A percentile compares a stretch with the other conserved stretches of the same genome.
Conservation (phyloP, 30 jellyfish, hydroid and myxozoan species). For the Haliclystus octoradiatus region DNA sequence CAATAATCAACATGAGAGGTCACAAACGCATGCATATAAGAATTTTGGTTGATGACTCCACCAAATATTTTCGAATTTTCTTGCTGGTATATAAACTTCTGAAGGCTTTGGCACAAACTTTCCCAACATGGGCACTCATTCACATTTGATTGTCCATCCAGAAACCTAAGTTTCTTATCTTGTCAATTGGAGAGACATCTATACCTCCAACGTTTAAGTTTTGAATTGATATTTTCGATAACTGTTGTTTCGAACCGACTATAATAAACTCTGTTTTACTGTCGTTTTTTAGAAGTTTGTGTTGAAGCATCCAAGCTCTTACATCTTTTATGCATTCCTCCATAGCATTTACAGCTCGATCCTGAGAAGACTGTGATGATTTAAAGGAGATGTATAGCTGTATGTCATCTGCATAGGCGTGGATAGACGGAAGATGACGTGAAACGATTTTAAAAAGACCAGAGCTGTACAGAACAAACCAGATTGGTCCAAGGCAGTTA, state of each 20-base stretch:
- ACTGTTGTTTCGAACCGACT: constrained; percentile 43
- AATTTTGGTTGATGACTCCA: constrained; percentile 5
- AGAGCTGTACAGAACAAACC: neutral
- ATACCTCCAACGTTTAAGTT: constrained; percentile 28
- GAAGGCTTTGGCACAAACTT: constrained; percentile 14
- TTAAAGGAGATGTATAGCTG: constrained; percentile 33
- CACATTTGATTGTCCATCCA: constrained; percentile 9
- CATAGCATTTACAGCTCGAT: constrained; percentile 14
- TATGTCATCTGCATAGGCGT: constrained; percentile 25
- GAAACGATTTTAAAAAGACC: constrained; percentile 7
- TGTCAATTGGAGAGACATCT: constrained; percentile 17
- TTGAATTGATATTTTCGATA: constrained; percentile 24
- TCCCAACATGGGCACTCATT: constrained; percentile 24
- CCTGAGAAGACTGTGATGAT: constrained; percentile 4
- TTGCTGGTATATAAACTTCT: constrained; percentile 13
- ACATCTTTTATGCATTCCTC: constrained; percentile 17
- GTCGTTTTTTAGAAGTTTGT: constrained; percentile 1
- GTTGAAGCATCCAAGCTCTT: constrained; percentile 15
- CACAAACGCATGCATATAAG: constrained; percentile 15
- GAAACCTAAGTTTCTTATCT: constrained; percentile 38
- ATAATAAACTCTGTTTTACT: constrained; percentile 27
- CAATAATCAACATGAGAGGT: constrained; percentile 26
- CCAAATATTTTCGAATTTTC: constrained; percentile 18
- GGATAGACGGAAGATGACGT: constrained; percentile 29
- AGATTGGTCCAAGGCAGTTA: neutral